Conservation (phyloP, 2,888 invertebrate genomes). For the Trisateles emortualis region DNA sequence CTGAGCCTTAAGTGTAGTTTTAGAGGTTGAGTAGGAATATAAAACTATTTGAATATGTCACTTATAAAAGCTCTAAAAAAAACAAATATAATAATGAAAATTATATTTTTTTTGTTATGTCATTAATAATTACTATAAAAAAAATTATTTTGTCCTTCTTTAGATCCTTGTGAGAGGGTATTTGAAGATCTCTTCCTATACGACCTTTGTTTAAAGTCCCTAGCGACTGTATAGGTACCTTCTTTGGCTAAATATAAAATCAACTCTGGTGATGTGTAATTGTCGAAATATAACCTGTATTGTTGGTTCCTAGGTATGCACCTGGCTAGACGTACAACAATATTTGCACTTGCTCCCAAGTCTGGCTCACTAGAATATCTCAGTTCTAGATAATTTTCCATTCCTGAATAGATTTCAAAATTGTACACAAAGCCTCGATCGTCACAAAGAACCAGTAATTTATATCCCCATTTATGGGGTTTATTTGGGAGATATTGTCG, state of each 20-base stretch:
- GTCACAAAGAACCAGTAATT: slow-evolving; percentile 28
- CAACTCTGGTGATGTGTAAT: slow-evolving; percentile 22
- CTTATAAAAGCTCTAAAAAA: no score
- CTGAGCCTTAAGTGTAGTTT: no score
- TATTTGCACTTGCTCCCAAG: neutral
- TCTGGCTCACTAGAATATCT: slow-evolving; percentile 6
- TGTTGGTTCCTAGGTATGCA: slow-evolving; percentile 6
- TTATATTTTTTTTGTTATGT: no score
- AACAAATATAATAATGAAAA: no score
- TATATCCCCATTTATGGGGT: slow-evolving; percentile 34
- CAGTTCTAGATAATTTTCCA: slow-evolving; percentile 21
- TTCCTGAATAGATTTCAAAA: slow-evolving; percentile 32
- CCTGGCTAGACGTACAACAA: neutral
- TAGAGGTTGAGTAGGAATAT: no score
- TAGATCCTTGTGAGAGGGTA: no score
- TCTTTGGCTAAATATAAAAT: neutral
- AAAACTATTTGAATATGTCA: no score
- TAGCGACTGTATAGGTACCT: neutral
- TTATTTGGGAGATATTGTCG: slow-evolving; percentile 32
- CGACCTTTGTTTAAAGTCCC: neutral
- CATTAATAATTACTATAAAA: no score
- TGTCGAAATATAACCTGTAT: slow-evolving; percentile 31
- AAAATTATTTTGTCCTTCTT: no score
- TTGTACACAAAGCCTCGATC: slow-evolving; percentile 26
- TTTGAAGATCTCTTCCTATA: slow-evolving; percentile 1